Evolutionary conservation across 2,113 vertebrate genomes (phyloP).

Genomic region (Odocoileus hemionus): DNA sequence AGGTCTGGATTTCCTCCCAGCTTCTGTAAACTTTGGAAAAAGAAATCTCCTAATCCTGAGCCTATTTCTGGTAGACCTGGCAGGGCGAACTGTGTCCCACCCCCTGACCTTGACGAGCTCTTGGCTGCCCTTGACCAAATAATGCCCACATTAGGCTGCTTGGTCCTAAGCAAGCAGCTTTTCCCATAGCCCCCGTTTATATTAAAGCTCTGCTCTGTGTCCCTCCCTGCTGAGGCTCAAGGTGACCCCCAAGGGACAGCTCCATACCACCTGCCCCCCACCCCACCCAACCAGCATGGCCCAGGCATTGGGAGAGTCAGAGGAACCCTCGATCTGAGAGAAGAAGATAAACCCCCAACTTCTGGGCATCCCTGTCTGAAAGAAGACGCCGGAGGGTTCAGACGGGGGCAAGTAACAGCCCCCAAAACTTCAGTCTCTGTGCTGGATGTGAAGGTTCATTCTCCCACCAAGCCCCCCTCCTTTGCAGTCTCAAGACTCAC

Average conservation of each 20-base stretch:
- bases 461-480: not conserved
- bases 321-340: not conserved
- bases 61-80: not conserved
- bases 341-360: not conserved
- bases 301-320: not conserved
- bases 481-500: not conserved
- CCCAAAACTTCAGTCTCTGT: not conserved
- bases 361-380: not conserved
- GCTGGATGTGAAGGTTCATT: not conserved
- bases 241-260: not conserved
- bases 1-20: constrained; percentile 17
- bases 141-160: constrained; percentile 30
- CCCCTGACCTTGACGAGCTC: not conserved
- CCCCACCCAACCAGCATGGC: not conserved
- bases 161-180: constrained; percentile 69
- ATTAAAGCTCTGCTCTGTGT: constrained; percentile 30
- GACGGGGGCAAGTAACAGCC: not conserved
- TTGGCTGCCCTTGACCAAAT: not conserved
- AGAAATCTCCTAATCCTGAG: not conserved
- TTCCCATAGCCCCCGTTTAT: constrained; percentile 63
- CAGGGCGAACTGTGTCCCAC: not conserved
- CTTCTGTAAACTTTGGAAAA: constrained; percentile 54
- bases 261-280: not conserved
- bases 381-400: not conserved
- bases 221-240: not conserved